Base-by-base conservation (phyloP, 2,888 invertebrate species). In the Drosophila macrospina region DNA sequence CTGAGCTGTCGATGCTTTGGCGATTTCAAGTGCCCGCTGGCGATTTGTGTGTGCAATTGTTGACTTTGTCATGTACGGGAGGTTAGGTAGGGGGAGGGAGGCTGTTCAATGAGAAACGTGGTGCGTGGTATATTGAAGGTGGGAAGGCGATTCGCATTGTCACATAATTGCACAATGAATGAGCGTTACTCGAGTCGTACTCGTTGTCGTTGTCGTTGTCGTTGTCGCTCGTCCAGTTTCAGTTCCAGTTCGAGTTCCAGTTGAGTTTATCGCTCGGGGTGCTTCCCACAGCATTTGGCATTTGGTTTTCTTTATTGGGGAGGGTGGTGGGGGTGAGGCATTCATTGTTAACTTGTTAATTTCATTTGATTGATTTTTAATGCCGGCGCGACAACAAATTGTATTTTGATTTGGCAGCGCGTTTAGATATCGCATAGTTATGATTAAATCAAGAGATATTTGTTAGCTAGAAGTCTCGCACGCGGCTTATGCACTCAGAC, bases 361-460 rank as follows among this genome's bases (percentile, higher is more conserved):
- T 90, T 89, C 90, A 65, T 76, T 79, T 89, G 89, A 89, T 89
- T 90, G 89, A 86, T 76, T 89, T 88, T 86, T 80, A 89, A 89
- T 85, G 80, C 80, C 56, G 67, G 60, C 44, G 73, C 61, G 59
- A 66, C 66, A 65, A 73, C 83, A 72, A 80, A 74, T 69, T 74
- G 77, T 72, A 47, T 67, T 63, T 64, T 51, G 36, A 55, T 69
- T 66, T 54, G 20, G 20, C 44, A 62, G 51, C 41, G 64, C 30
- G 30, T 52, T 48, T 24, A 73, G 69, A 68, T 74, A 59, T 48
- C 63, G 73, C 71, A 68, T 88, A 84, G 89, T 80, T 84, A 86
- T 87, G 87, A 88, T 84, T 88, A 80, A 84, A 84, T 86, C 89
- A 83, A 48, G 37, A 44, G 62, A 61, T 50, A 37, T 56, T 64